Conservation (phyloP, 2,888 invertebrate genomes). For the Phrixothrix hirtus region DNA sequence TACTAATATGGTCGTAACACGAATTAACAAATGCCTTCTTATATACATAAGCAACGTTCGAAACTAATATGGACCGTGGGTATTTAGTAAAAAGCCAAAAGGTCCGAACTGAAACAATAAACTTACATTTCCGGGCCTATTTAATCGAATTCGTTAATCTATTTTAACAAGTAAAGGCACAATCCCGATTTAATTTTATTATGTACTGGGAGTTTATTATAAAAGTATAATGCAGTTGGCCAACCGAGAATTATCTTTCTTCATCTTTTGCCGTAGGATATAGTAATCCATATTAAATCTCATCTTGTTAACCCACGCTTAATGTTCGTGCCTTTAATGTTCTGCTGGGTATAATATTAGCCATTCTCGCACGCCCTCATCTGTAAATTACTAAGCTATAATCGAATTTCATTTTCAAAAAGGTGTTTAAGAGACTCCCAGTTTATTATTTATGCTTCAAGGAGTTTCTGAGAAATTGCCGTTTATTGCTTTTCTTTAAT, state of each 20-base stretch:
- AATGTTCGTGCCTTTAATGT: conserved; percentile 15
- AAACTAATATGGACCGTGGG: no score
- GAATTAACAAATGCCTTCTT: conserved; percentile 5
- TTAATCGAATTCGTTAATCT: conserved; percentile 19
- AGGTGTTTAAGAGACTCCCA: conserved; percentile 51
- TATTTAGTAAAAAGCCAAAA: no score
- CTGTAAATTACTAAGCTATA: conserved; percentile 50
- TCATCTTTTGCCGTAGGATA: conserved; percentile 37
- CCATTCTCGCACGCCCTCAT: conserved; percentile 47
- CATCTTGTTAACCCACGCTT: conserved; percentile 34
- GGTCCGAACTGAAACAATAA: conserved; percentile 3
- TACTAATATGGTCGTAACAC: conserved; percentile 6
- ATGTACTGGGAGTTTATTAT: conserved; percentile 38
- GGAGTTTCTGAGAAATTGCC: conserved; percentile 33
- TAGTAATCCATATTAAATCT: conserved; percentile 30
- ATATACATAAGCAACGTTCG: no score
- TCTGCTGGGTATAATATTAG: conserved; percentile 43
- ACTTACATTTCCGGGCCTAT: conserved; percentile 15
- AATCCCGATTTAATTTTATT: conserved; percentile 37
- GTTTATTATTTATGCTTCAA: conserved; percentile 46
- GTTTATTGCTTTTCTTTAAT: background rate
- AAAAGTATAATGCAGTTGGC: conserved; percentile 41
- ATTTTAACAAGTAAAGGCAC: conserved; percentile 17
- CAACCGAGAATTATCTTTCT: conserved; percentile 38
- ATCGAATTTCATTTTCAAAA: conserved; percentile 53